These are phyloP conservation scores for Diachasmimorpha longicaudata DNA, from an alignment of 1,140 invertebrate genomes.

Conservation along the genomic window DNA sequence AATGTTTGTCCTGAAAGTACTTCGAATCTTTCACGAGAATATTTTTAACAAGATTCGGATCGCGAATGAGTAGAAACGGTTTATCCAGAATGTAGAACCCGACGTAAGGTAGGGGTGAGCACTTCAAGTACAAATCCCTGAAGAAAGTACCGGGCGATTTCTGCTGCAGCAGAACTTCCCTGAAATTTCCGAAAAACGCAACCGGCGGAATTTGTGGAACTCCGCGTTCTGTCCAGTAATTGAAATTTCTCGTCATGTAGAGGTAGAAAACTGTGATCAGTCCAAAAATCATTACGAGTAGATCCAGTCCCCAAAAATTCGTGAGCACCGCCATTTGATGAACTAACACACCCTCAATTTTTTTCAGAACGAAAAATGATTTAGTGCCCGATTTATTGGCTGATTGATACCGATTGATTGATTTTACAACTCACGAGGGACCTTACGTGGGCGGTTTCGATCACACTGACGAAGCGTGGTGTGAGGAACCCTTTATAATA, in stretches of 20 bases:
- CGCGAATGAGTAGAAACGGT: constrained; percentile 54
- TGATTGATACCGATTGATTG: no score
- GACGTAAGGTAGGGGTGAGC: constrained; percentile 32
- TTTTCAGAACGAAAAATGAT: no score
- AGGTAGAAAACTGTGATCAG: constrained; percentile 40
- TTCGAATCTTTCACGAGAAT: constrained; percentile 62
- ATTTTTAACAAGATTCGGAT: constrained; percentile 57
- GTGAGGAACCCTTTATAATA: no score
- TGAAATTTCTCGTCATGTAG: constrained; percentile 50
- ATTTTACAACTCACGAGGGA: no score
- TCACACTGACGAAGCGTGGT: no score
- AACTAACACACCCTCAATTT: background rate
- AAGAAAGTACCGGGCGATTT: constrained; percentile 27
- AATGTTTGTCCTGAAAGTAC: constrained; percentile 48
- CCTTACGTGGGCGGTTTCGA: no score
- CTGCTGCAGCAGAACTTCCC: constrained; percentile 17
- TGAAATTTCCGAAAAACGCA: constrained; percentile 50
- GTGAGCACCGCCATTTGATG: constrained; percentile 33
- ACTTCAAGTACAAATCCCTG: constrained; percentile 32
- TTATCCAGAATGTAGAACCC: constrained; percentile 51
- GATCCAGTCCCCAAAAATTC: constrained; percentile 24
- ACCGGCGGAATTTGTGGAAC: constrained; percentile 41
- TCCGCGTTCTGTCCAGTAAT: constrained; percentile 52
- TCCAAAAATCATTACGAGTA: constrained; percentile 25
- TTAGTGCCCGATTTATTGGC: no score